Conservation (phyloP, 2,888 invertebrate species). For the Volucella zonaria region DNA sequence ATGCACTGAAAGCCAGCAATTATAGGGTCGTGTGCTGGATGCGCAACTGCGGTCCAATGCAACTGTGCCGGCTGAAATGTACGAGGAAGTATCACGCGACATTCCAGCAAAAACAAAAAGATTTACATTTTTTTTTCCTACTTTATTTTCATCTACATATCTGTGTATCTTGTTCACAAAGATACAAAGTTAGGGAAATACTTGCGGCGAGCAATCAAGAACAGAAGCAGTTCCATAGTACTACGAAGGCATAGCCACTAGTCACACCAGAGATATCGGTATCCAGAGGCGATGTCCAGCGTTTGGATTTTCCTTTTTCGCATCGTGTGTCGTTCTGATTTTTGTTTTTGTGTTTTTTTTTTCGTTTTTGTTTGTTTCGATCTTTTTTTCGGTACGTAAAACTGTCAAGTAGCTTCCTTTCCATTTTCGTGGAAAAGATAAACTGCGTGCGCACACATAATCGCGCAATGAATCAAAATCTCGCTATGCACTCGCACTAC, state of each 20-base stretch:
- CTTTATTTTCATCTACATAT: background rate
- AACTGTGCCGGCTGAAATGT: conserved; percentile 38
- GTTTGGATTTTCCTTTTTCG: conserved; percentile 27
- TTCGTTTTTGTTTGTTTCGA: background rate
- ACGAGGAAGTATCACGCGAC: conserved; percentile 66
- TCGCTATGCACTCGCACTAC: conserved; percentile 76
- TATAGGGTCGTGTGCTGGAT: conserved; percentile 57
- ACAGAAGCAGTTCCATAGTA: conserved; percentile 48
- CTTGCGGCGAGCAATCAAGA: conserved; percentile 32
- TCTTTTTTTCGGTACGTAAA: conserved; percentile 57
- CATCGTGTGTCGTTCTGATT: conserved; percentile 15
- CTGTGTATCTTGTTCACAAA: conserved; percentile 37
- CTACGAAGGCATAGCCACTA: background rate
- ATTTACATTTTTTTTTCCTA: background rate
- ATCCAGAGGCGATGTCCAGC: conserved; percentile 29
- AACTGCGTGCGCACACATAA: conserved; percentile 81
- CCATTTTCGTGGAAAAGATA: conserved; percentile 78
- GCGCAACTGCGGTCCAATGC: conserved; percentile 32
- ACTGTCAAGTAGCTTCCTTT: conserved; percentile 75
- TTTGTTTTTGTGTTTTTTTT: background rate
- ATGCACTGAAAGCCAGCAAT: conserved; percentile 60
- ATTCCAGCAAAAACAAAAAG: conserved; percentile 52
- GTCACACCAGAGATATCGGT: conserved; percentile 24
- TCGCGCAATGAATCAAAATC: conserved; percentile 81
- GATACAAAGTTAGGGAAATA: background rate